A percentile compares a stretch with the other conserved stretches of the same genome.
These are phyloP conservation scores for Lepus oiostolus DNA, from an alignment of 2,797 vertebrate species.

Conservation along the genomic window DNA sequence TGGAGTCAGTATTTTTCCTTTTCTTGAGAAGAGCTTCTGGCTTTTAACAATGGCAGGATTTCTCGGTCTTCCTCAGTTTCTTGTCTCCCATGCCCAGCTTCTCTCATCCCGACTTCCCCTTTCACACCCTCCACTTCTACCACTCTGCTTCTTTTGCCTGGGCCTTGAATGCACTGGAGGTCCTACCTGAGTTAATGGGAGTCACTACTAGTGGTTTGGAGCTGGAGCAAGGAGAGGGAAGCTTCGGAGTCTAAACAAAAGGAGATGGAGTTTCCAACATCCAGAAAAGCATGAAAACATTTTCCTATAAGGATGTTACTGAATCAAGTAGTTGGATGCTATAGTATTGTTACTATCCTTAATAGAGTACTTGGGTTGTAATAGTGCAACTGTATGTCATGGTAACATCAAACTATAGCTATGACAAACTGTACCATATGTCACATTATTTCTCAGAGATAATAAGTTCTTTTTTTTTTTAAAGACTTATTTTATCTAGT, in stretches of 20 bases:
- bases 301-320: not conserved
- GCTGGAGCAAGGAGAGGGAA: not conserved
- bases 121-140: not conserved
- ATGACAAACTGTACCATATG: not conserved
- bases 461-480: not conserved
- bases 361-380: not conserved
- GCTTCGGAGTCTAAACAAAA: not conserved
- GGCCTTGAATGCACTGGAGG: not conserved
- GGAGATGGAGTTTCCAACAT: not conserved
- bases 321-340: not conserved
- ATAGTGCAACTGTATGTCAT: not conserved
- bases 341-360: not conserved
- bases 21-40: not conserved
- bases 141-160: not conserved
- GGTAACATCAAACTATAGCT: not conserved
- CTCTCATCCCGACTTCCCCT: not conserved
- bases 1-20: not conserved
- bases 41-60: not conserved
- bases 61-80: not conserved
- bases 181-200: not conserved
- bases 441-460: slow-evolving; percentile 11
- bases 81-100: not conserved
- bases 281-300: not conserved
- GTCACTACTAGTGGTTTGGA: not conserved
- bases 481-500: too few species aligned